Conservation (phyloP, 2,113 vertebrate species). For the Capra hircus region DNA sequence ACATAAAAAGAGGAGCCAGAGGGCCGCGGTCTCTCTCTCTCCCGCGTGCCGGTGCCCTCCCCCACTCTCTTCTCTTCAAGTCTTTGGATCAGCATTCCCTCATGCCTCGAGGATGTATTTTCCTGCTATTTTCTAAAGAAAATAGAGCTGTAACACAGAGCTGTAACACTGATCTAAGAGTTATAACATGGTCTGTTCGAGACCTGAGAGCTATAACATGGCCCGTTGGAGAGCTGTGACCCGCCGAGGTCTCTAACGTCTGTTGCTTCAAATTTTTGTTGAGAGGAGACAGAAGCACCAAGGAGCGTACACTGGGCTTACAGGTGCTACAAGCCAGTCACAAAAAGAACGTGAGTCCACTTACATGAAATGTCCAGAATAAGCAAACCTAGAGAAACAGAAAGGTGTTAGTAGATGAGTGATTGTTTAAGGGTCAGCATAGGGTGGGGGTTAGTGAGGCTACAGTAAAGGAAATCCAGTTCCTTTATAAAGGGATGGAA, state of each 20-base stretch:
- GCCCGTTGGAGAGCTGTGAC: not conserved
- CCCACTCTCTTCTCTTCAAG: not conserved
- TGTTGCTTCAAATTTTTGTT: not conserved
- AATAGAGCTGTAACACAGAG: not conserved
- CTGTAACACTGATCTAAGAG: not conserved
- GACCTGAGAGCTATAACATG: not conserved
- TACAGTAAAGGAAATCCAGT: not conserved
- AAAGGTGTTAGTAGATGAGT: not conserved
- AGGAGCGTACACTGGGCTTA: not conserved
- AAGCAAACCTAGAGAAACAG: not conserved
- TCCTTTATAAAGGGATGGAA: not conserved
- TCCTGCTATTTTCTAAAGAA: not conserved
- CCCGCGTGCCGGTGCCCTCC: rapidly evolving
- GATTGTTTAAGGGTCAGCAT: not conserved
- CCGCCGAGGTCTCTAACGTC: not conserved
- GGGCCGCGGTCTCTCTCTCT: not conserved
- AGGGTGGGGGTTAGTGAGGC: not conserved
- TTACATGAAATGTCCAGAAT: not conserved
- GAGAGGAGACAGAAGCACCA: not conserved
- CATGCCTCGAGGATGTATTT: not conserved
- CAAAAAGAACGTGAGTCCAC: not conserved
- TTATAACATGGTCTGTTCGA: not conserved
- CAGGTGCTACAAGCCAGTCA: not conserved
- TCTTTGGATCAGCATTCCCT: not conserved
- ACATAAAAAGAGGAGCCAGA: not conserved